Base-by-base conservation (phyloP, 2,113 vertebrate species). In the Sceloporus undulatus region DNA sequence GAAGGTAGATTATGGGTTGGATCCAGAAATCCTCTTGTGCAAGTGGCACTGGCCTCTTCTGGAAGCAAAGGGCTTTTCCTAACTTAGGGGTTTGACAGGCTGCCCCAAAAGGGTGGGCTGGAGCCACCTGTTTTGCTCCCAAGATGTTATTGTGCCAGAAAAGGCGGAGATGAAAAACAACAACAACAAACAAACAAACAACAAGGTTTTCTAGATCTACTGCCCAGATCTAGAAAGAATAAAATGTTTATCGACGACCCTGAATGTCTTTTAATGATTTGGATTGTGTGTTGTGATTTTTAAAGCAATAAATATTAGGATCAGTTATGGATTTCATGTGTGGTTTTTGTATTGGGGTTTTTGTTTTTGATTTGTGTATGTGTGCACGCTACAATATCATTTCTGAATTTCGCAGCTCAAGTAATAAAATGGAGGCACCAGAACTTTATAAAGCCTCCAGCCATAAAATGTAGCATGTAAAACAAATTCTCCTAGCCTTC, bases 251-350 rank as follows among this genome's bases (percentile, higher is more conserved):
- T 38, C n/a, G n/a, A n/a, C 40, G n/a, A 11, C 21, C 21, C 1
- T 8, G 14, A n/a, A 83, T 9, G 10, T 18, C 10, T 14, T 71
- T 0, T 48, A 79, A 68, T 82, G 10, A 82, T 16, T 54, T 65
- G n/a, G n/a, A 75, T 79, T 0, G 4, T n/a, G 38, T 84, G 5
- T 79, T 91, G 89, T 88, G n/a, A 75, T 59, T 84, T 68, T 86
- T 87, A 68, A 92, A 84, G 2, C 0, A 62, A 89, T 73, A 81
- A 68, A 66, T 42, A 85, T 85, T 27, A 48, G 48, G 48, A 48
- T 48, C 73, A 38, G 75, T 80, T 66, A 52, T 34, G 18, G 81
- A 34, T 16, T 80, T 18, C 11, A 66, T 14, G n/a, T 81, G 40
- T 78, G 7, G 42, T 79, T 11, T 1, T 77, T 7, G 0, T 65